These are phyloP conservation scores for Coregonus suidteri DNA, from an alignment of 2,797 vertebrate species.

Conservation along the genomic window DNA sequence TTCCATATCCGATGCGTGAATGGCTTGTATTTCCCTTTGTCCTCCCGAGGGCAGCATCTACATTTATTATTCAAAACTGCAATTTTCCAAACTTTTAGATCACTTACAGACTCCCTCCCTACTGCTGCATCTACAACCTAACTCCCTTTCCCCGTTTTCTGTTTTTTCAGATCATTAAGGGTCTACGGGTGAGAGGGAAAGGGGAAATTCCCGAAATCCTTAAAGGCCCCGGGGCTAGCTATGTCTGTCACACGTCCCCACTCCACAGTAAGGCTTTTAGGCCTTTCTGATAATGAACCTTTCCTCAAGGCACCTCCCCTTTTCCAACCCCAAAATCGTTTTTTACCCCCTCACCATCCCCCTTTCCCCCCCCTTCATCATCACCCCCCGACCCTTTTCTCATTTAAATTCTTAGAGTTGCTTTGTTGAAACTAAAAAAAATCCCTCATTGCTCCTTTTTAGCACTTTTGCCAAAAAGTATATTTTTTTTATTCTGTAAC, in stretches of 20 bases:
- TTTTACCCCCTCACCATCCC: not conserved
- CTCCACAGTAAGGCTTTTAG: conserved; percentile 22
- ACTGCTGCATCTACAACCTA: not conserved
- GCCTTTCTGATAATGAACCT: conserved; percentile 22
- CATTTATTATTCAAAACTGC: conserved; percentile 10
- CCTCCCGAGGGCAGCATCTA: conserved; percentile 62
- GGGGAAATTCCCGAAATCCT: conserved; percentile 75
- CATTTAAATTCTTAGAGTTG: conserved; percentile 20
- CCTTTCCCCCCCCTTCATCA: conserved; percentile 6
- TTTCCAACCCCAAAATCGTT: conserved; percentile 20
- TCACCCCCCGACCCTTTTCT: conserved; percentile 8
- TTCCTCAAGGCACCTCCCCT: not conserved
- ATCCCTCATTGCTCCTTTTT: not conserved
- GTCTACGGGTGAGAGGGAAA: conserved; percentile 86
- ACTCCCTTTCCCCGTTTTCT: not conserved
- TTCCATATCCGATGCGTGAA: not conserved
- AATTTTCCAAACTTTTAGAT: not conserved
- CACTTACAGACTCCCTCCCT: not conserved
- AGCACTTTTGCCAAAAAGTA: conserved; percentile 14
- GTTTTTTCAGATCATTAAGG: conserved; percentile 87
- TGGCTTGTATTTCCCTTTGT: not conserved
- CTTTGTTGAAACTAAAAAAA: not conserved
- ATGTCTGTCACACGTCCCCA: conserved; percentile 1
- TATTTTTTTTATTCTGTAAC: not conserved
- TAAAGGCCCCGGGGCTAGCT: not conserved